phyloP scores from a whole-genome alignment of 2,113 vertebrate genomes.

The Pristiophorus japonicus region DNA sequence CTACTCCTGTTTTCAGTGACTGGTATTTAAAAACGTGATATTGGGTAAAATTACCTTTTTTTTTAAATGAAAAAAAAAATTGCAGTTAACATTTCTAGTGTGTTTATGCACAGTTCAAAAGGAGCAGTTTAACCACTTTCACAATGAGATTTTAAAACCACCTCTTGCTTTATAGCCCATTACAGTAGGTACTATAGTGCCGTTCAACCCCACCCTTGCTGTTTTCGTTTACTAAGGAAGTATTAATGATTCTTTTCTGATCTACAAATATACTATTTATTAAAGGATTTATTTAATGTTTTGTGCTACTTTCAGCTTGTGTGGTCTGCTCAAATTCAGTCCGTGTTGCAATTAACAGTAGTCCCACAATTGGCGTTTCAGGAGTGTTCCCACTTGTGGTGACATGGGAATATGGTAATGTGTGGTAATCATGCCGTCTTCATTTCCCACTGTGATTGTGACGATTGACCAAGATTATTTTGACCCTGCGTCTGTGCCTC shows the following conservation, averaged over 20 bases:
- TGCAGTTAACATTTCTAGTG: background rate
- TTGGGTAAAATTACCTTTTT: background rate
- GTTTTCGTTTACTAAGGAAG: background rate
- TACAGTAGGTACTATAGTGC: background rate
- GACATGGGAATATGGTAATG: background rate
- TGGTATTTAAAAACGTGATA: background rate
- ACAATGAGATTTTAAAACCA: constrained; percentile 25
- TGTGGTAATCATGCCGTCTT: background rate
- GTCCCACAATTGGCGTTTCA: background rate
- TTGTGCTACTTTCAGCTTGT: background rate
- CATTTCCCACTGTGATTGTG: background rate
- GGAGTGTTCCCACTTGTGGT: background rate
- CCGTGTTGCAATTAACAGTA: background rate
- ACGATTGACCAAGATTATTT: background rate
- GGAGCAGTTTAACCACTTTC: constrained; percentile 34
- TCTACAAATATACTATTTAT: constrained; percentile 8
- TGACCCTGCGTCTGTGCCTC: background rate
- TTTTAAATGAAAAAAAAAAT: background rate
- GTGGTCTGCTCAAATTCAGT: background rate
- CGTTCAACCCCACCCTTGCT: background rate
- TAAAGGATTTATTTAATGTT: constrained; percentile 6
- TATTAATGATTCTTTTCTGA: constrained; percentile 27
- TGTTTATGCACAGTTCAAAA: constrained; percentile 32
- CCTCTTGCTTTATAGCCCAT: background rate
- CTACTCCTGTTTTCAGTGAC: background rate